phyloP scores from a whole-genome alignment of 2,888 invertebrate species.

The Oasisia sp. region DNA sequence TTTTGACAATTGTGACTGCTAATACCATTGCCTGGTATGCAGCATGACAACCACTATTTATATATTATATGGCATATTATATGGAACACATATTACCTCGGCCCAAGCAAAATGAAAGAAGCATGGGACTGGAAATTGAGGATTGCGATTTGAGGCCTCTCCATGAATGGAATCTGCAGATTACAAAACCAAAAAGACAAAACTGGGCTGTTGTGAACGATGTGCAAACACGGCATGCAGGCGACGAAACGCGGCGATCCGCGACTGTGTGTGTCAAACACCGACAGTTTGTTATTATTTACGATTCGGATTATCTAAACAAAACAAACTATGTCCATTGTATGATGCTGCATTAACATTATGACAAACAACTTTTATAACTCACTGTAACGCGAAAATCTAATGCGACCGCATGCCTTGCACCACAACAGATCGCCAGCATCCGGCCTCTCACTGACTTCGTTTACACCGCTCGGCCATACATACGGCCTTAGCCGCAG shows the following conservation, averaged over 20 bases:
- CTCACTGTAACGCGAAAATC: not conserved
- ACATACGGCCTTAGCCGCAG: not conserved
- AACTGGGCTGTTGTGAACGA: too few species aligned
- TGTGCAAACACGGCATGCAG: too few species aligned
- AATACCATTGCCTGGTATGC: not conserved
- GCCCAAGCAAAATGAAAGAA: too few species aligned
- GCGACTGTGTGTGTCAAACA: not conserved
- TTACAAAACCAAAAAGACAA: too few species aligned
- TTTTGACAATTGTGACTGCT: too few species aligned
- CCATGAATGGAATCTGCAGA: too few species aligned
- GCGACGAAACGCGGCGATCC: not conserved
- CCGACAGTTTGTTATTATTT: not conserved
- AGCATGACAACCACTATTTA: not conserved
- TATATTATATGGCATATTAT: not conserved
- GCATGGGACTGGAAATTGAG: too few species aligned
- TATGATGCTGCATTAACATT: not conserved
- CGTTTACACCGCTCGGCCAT: constrained; percentile 6
- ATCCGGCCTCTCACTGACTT: not conserved
- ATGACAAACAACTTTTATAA: not conserved
- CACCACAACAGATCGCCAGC: not conserved
- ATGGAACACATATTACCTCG: not conserved
- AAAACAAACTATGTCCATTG: not conserved
- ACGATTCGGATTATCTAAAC: not conserved
- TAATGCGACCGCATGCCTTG: not conserved
- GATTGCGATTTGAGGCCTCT: too few species aligned